Percentiles rank a stretch among this genome's conserved stretches.
phyloP scores from a whole-genome alignment of 1,140 invertebrate species.

The Saxidomus purpurata region DNA sequence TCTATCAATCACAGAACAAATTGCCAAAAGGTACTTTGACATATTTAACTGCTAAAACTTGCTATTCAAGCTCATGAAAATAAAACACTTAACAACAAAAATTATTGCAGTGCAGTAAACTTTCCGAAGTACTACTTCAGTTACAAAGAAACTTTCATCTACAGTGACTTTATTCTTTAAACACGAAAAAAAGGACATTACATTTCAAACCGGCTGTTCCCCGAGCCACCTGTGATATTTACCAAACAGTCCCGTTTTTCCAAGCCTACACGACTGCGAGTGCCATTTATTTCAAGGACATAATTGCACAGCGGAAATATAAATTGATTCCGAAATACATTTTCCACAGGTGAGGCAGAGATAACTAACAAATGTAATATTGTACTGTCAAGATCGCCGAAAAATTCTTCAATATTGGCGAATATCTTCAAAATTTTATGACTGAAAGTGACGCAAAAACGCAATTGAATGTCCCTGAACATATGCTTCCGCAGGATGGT shows the following conservation, averaged over 20 bases:
- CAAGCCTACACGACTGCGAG: neutral
- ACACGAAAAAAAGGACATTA: slow-evolving; percentile 1
- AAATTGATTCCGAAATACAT: slow-evolving; percentile 36
- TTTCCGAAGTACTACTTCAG: neutral
- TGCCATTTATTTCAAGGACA: slow-evolving; percentile 37
- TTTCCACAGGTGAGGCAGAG: slow-evolving; percentile 46
- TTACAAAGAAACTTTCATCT: neutral
- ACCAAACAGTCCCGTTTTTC: neutral
- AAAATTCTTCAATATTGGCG: slow-evolving; percentile 31
- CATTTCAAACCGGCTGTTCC: slow-evolving; percentile 4
- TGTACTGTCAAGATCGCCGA: neutral
- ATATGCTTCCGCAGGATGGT: slow-evolving; percentile 52
- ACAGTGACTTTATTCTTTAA: neutral
- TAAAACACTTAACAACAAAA: neutral
- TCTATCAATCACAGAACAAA: no score
- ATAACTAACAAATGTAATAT: slow-evolving; percentile 43
- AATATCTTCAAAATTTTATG: slow-evolving; percentile 61
- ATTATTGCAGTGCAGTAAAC: neutral
- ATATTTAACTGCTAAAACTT: no score
- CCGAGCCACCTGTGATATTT: slow-evolving; percentile 34
- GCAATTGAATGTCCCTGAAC: slow-evolving; percentile 35
- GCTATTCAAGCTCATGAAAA: no score
- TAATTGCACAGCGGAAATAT: slow-evolving; percentile 31
- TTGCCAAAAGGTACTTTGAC: no score
- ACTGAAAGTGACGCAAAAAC: slow-evolving; percentile 55